Conservation (phyloP, 2,888 invertebrate species). For the Carpatolechia fugitivella region DNA sequence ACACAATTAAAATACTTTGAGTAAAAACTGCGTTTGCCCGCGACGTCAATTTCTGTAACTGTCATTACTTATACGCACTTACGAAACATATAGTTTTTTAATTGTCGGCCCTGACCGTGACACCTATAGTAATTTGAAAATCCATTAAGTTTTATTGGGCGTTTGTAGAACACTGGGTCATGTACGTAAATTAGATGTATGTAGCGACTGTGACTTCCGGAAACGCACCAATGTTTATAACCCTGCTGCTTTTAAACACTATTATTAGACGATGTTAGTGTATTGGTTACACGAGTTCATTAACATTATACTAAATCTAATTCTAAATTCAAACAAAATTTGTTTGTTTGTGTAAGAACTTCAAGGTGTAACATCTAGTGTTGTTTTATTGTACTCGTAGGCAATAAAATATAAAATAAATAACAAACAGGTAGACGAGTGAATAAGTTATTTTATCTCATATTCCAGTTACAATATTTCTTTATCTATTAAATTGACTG, state of each 20-base stretch:
- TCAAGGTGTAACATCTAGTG: too few species aligned
- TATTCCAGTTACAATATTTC: too few species aligned
- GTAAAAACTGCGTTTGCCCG: too few species aligned
- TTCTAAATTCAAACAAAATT: too few species aligned
- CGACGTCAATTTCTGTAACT: background rate
- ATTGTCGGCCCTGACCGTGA: background rate
- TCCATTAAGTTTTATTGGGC: background rate
- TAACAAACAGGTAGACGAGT: too few species aligned
- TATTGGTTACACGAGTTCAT: background rate
- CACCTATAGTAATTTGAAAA: background rate
- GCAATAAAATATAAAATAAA: too few species aligned
- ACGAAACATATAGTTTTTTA: background rate
- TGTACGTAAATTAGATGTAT: background rate
- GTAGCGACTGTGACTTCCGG: background rate
- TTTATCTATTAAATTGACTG: too few species aligned
- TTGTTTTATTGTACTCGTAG: too few species aligned
- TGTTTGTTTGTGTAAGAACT: too few species aligned
- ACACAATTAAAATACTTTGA: background rate
- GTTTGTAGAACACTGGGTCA: background rate
- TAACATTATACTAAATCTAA: too few species aligned
- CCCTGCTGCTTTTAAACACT: too few species aligned
- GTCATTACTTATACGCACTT: background rate
- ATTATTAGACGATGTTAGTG: background rate
- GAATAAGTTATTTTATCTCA: too few species aligned
- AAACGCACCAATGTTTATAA: background rate